Evolutionary conservation across 2,113 vertebrate genomes (phyloP).

Genomic region (Bos indicus): DNA sequence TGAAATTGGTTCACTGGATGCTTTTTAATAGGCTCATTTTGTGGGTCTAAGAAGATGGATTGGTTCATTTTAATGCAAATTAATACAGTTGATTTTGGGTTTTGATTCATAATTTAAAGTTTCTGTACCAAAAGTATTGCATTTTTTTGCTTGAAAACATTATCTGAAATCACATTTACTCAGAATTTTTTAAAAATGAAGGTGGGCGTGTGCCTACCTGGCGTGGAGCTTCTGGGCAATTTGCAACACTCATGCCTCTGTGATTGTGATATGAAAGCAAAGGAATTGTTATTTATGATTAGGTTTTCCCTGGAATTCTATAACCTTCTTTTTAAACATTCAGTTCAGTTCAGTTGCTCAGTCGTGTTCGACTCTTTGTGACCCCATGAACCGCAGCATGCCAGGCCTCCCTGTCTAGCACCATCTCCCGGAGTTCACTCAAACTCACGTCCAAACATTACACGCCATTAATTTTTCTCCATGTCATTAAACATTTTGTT

Average conservation of each 20-base stretch:
- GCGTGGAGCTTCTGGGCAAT: neutral
- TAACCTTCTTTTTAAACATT: neutral
- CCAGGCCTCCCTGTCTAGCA: too few relatives aligned
- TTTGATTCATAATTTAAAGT: constrained; percentile 53
- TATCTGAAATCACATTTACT: neutral
- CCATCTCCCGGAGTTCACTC: too few relatives aligned
- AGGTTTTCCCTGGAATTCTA: neutral
- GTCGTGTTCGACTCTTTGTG: too few relatives aligned
- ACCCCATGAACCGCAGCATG: too few relatives aligned
- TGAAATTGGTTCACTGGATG: neutral
- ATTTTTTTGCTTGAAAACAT: neutral
- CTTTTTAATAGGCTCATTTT: constrained; percentile 34
- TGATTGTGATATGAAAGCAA: neutral
- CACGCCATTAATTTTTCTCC: neutral
- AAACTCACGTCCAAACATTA: neutral
- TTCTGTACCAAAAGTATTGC: constrained; percentile 4
- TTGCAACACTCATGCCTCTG: neutral
- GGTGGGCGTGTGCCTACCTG: accelerated
- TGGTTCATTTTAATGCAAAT: constrained; percentile 55
- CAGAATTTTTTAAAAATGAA: neutral
- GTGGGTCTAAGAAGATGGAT: neutral
- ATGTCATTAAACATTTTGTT: neutral
- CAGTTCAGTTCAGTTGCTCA: too few relatives aligned
- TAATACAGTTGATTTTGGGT: constrained; percentile 29
- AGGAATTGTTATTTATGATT: neutral